Percentiles rank a stretch among this genome's conserved stretches.
Evolutionary conservation across 2,113 vertebrate species (phyloP).

Genomic region (Aepyceros melampus): DNA sequence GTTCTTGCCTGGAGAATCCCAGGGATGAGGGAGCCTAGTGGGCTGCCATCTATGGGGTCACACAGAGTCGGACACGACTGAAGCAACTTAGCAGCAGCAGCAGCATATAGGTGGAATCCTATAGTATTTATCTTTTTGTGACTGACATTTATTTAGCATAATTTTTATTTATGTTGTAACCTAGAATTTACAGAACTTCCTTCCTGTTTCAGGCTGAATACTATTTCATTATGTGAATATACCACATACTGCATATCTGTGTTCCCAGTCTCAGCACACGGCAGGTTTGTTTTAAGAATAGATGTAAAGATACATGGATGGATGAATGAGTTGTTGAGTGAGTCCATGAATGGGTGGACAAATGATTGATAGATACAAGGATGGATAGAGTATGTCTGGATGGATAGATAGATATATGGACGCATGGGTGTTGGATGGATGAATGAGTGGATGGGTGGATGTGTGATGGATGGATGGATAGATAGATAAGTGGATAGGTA

Average conservation of each 20-base stretch:
- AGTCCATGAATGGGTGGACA: neutral
- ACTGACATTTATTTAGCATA: neutral
- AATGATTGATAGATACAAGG: too few species aligned
- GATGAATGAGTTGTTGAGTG: neutral
- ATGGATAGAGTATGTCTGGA: too few species aligned
- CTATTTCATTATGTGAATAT: neutral
- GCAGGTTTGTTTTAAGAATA: neutral
- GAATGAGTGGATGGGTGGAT: neutral
- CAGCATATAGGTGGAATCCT: neutral
- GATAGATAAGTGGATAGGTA: too few species aligned
- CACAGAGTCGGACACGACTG: rapidly evolving
- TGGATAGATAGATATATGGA: too few species aligned
- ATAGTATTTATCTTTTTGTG: neutral
- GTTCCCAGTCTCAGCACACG: neutral
- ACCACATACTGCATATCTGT: neutral
- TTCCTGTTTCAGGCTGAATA: neutral
- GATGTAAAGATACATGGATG: neutral
- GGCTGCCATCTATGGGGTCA: too few species aligned
- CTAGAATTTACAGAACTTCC: neutral
- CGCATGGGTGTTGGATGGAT: too few species aligned
- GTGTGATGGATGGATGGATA: neutral
- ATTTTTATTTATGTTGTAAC: neutral
- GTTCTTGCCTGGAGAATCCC: too few species aligned
- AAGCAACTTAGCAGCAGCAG: too few species aligned
- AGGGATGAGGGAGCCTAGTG: too few species aligned